These are phyloP conservation scores for Neoscelio sp. DNA, from an alignment of 2,888 invertebrate species.

Conservation along the genomic window DNA sequence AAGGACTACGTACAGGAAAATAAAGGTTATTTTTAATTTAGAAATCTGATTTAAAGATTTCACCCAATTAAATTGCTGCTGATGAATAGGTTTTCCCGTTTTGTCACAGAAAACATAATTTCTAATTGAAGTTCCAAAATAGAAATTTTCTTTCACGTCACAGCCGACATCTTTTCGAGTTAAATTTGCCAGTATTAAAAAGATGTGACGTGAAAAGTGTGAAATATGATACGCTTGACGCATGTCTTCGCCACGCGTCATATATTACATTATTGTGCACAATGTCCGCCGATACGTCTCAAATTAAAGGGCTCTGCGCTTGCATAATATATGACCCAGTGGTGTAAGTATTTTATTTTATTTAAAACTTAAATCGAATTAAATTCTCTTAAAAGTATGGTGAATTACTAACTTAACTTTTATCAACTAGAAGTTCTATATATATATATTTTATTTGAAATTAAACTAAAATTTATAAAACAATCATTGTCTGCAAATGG, in stretches of 20 bases:
- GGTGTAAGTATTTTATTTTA: too few species aligned
- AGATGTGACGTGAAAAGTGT: constrained; percentile 42
- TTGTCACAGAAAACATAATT: background rate
- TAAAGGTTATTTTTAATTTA: background rate
- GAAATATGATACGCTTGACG: constrained; percentile 50
- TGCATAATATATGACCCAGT: background rate
- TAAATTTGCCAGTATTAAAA: constrained; percentile 15
- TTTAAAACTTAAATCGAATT: too few species aligned
- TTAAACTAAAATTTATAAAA: too few species aligned
- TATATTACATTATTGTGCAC: constrained; percentile 10
- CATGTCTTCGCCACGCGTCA: constrained; percentile 5
- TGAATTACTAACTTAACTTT: too few species aligned
- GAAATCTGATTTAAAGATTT: background rate
- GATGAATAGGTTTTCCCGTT: background rate
- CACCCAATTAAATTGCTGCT: constrained; percentile 9
- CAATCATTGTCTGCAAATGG: too few species aligned
- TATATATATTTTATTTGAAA: too few species aligned
- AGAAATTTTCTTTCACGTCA: constrained; percentile 30
- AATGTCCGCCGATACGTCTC: background rate
- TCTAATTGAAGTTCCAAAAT: constrained; percentile 32
- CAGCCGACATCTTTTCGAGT: constrained; percentile 1
- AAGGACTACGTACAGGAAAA: too few species aligned
- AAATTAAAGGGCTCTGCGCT: constrained; percentile 14
- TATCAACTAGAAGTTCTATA: too few species aligned
- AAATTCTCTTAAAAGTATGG: too few species aligned